Evolutionary conservation across 2,113 vertebrate genomes (phyloP).

Genomic region (Corynorhinus townsendii): DNA sequence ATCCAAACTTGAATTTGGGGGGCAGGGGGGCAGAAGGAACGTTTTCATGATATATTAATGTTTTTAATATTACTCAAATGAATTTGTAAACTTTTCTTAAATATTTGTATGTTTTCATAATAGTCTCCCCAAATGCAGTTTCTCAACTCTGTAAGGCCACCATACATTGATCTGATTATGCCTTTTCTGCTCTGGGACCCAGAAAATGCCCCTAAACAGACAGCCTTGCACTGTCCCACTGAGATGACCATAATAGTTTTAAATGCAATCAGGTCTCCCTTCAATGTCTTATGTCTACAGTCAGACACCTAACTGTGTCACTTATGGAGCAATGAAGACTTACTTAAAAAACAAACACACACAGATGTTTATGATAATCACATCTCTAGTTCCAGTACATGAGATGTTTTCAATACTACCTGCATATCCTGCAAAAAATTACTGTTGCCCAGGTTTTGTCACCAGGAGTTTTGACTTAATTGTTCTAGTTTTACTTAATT

Average conservation of each 20-base stretch:
- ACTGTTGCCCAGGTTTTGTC: background rate
- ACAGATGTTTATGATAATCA: background rate
- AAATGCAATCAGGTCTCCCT: background rate
- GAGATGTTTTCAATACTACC: background rate
- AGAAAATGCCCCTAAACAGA: background rate
- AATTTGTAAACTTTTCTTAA: background rate
- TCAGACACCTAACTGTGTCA: background rate
- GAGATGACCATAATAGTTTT: background rate
- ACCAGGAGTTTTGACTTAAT: background rate
- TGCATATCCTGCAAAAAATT: background rate
- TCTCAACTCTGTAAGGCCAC: background rate
- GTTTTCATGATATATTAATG: background rate
- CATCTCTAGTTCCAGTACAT: background rate
- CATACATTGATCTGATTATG: background rate
- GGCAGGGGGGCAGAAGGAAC: accelerated
- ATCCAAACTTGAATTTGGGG: background rate
- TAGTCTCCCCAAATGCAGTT: background rate
- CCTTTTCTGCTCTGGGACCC: background rate
- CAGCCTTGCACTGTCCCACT: background rate
- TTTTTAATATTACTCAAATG: background rate
- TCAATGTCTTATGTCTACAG: background rate
- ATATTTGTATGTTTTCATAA: background rate
- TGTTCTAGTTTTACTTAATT: background rate
- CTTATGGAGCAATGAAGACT: background rate
- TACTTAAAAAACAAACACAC: background rate